A percentile compares a stretch with the other conserved stretches of the same genome.
These are phyloP conservation scores for Tylochromis polylepis DNA, from an alignment of 2,113 vertebrate species.

Conservation along the genomic window DNA sequence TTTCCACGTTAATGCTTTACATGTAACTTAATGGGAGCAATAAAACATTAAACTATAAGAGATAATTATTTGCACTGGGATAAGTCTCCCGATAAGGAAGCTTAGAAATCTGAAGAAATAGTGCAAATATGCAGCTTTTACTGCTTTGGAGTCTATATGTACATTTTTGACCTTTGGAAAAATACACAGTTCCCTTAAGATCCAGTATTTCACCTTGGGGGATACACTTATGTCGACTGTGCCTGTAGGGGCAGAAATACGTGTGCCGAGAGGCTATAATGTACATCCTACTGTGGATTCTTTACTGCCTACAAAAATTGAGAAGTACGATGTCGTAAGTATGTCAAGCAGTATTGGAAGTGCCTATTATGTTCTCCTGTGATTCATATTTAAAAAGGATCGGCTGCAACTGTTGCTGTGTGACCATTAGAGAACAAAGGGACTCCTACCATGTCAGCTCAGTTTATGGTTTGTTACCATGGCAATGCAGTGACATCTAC, in stretches of 20 bases:
- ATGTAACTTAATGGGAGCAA: neutral
- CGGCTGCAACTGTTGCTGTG: neutral
- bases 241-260: neutral
- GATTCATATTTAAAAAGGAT: neutral
- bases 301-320: neutral
- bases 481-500: constrained; percentile 19
- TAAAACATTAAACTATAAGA: neutral
- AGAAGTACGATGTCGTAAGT: neutral
- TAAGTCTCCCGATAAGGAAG: neutral
- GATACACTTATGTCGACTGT: neutral
- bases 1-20: neutral
- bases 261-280: neutral
- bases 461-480: constrained; percentile 23
- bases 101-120: neutral
- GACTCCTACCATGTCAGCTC: neutral
- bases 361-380: neutral
- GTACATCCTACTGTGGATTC: neutral
- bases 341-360: neutral
- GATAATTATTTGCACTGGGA: neutral
- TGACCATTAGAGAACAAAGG: neutral
- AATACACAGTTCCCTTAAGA: neutral
- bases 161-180: neutral
- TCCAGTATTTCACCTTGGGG: neutral
- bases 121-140: neutral
- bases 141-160: neutral